Evolutionary conservation across 2,797 vertebrate species (phyloP).

Genomic region (Sebastolobus altivelis): DNA sequence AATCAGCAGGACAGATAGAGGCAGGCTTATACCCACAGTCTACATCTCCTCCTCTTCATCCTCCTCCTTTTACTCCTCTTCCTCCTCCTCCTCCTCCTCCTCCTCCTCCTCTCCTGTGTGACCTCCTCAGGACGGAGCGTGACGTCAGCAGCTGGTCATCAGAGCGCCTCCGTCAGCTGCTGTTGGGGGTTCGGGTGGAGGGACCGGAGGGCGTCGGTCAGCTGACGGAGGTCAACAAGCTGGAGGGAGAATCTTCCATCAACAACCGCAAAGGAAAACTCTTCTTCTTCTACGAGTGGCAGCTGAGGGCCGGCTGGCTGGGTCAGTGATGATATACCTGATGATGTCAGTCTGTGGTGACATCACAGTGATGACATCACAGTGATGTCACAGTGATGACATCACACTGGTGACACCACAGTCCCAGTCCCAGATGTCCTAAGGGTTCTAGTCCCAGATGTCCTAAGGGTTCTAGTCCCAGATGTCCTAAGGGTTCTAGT

Average conservation of each 20-base stretch:
- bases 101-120: neutral
- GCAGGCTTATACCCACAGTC: too few relatives aligned
- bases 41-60: too few relatives aligned
- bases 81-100: neutral
- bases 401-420: neutral
- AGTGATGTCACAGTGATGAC: too few relatives aligned
- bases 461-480: too few relatives aligned
- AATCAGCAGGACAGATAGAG: too few relatives aligned
- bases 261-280: constrained; percentile 97
- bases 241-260: constrained; percentile 94
- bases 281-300: constrained; percentile 96
- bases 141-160: constrained; percentile 94
- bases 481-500: too few relatives aligned
- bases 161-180: constrained; percentile 89
- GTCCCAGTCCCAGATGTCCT: too few relatives aligned
- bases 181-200: constrained; percentile 86
- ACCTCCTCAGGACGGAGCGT: constrained; percentile 90
- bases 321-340: constrained; percentile 80
- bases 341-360: neutral
- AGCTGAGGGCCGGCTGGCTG: constrained; percentile 89
- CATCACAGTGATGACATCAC: too few relatives aligned
- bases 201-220: constrained; percentile 88
- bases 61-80: too few relatives aligned
- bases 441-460: too few relatives aligned
- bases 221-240: constrained; percentile 89